A percentile compares a stretch with the other conserved stretches of the same genome.
These are phyloP conservation scores for Cactoblastis cactorum DNA, from an alignment of 2,888 invertebrate genomes.

Conservation along the genomic window DNA sequence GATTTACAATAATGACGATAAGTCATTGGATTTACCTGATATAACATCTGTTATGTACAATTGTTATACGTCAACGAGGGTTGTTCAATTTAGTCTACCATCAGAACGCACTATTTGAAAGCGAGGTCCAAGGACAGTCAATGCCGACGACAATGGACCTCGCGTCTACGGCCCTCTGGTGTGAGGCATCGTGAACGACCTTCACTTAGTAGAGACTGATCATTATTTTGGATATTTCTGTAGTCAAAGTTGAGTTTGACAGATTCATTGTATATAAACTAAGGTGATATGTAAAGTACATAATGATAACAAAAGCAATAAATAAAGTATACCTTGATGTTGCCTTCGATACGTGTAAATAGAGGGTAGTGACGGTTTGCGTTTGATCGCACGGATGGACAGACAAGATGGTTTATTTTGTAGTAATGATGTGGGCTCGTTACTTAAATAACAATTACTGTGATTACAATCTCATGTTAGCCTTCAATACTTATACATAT, in stretches of 20 bases:
- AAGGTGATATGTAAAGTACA: slow-evolving; percentile 75
- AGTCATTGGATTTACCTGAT: slow-evolving; percentile 17
- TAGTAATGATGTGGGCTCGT: slow-evolving; percentile 75
- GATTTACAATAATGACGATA: slow-evolving; percentile 21
- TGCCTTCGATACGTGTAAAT: slow-evolving; percentile 73
- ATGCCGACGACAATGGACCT: too few species aligned
- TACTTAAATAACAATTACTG: slow-evolving; percentile 77
- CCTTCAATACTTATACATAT: slow-evolving; percentile 80
- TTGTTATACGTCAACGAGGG: slow-evolving; percentile 31
- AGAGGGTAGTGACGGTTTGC: slow-evolving; percentile 54
- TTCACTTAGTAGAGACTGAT: slow-evolving; percentile 68
- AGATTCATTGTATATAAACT: slow-evolving; percentile 62
- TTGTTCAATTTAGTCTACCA: too few species aligned
- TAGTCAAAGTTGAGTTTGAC: slow-evolving; percentile 26
- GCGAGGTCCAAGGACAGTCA: too few species aligned
- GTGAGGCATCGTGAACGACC: too few species aligned
- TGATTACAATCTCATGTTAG: slow-evolving; percentile 79
- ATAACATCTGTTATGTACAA: slow-evolving; percentile 20
- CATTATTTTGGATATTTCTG: slow-evolving; percentile 37
- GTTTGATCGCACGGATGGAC: slow-evolving; percentile 46
- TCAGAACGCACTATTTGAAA: too few species aligned
- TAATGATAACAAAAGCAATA: slow-evolving; percentile 74
- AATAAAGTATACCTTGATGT: slow-evolving; percentile 79
- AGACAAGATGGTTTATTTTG: slow-evolving; percentile 62
- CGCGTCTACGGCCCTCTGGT: too few species aligned